phyloP scores from a whole-genome alignment of 2,113 vertebrate species.

The Entosphenus tridentatus region DNA sequence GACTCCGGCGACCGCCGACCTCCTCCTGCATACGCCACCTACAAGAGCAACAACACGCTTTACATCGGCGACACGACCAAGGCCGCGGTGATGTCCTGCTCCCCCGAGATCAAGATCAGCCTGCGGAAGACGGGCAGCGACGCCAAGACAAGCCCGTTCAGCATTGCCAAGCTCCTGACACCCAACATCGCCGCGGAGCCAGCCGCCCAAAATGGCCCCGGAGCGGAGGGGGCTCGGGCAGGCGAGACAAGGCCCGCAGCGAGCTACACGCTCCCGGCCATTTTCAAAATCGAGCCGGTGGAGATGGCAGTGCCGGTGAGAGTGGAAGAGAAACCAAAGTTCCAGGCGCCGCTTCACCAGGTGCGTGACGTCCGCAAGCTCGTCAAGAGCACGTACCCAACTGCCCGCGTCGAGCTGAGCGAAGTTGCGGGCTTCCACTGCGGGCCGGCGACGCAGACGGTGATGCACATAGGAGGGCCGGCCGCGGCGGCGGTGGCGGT shows the following conservation, averaged over 20 bases:
- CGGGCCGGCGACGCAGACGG: constrained; percentile 21
- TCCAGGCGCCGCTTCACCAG: constrained; percentile 25
- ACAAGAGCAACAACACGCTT: constrained; percentile 5
- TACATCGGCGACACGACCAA: constrained; percentile 14
- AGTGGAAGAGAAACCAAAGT: neutral
- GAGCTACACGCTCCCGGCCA: neutral
- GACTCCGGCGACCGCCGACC: too few relatives aligned
- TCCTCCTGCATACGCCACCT: neutral
- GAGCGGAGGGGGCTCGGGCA: constrained; percentile 11
- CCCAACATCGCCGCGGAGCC: constrained; percentile 20
- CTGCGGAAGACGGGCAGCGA: constrained; percentile 33
- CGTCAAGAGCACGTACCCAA: constrained; percentile 60
- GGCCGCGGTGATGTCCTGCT: constrained; percentile 21
- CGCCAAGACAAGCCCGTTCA: constrained; percentile 24
- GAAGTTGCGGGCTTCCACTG: constrained; percentile 19
- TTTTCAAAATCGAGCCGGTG: constrained; percentile 18
- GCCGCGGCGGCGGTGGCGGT: too few relatives aligned
- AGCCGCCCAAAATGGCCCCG: too few relatives aligned
- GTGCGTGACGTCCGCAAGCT: constrained; percentile 77
- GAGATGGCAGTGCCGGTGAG: too few relatives aligned
- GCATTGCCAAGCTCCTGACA: constrained; percentile 43
- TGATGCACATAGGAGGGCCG: too few relatives aligned
- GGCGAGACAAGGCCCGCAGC: constrained; percentile 7
- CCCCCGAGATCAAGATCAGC: constrained; percentile 70
- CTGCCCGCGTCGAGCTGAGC: constrained; percentile 41